Evolutionary conservation across 2,113 vertebrate genomes (phyloP), one percentile per base, ranked within the genome.

Genomic region (Pseudopodoces humilis): DNA sequence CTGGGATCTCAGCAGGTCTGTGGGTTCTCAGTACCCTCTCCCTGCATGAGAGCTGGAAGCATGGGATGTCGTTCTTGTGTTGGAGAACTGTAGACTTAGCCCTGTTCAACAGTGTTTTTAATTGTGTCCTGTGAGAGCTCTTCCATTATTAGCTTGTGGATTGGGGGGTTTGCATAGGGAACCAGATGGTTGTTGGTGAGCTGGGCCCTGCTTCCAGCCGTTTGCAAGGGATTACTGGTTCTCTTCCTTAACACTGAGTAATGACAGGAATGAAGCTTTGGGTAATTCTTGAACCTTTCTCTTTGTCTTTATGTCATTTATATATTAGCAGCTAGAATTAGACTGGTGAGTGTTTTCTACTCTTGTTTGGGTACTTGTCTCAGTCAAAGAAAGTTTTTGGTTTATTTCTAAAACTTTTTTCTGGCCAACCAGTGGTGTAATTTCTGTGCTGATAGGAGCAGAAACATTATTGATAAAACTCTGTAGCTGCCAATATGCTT

Each of bases 401-500:
- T 59, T 91, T 89, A 13, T 13, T 75, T 78, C 18, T 86, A 60
- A 59, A 75, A 20, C 8, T 33, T 64, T 62, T 77, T 86, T 74
- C 31, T 88, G 0, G 17, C 33, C 56, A 47, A 27, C 16, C n/a
- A 16, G 10, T 90, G 44, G 12, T 79, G 33, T 76, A 4, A 69
- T 83, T 96, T 76, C 63, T 80, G 8, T 90, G 85, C 63, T 91
- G 74, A 41, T 79, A 49, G 14, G 59, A 90, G 74, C 24, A 75
- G 56, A 83, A 91, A 30, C 52, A 28, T 25, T 79, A 64, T 31
- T 65, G 77, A 84, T 94, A 79, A 64, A 84, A 56, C 74, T 69
- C 49, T 53, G 53, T 83, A 76, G 82, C 78, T 96, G 74, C 82
- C 88, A 58, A 46, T 83, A 85, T 76, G 92, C 82, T 93, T 93